Evolutionary conservation across 2,888 invertebrate genomes (phyloP).

Genomic region (Sarcophaga rosellei): DNA sequence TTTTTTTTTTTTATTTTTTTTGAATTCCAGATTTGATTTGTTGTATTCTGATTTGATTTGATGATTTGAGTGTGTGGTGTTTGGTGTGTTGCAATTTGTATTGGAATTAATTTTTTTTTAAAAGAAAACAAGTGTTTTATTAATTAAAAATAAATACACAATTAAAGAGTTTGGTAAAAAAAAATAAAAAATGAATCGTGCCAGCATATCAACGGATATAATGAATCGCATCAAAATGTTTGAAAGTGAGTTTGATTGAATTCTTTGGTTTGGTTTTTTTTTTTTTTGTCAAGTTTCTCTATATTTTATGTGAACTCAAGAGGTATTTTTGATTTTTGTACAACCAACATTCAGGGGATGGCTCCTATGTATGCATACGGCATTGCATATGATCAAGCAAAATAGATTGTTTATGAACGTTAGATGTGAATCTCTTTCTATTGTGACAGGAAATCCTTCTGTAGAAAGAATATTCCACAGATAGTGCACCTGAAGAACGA

Average conservation of each 20-base stretch:
- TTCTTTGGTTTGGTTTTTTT: not conserved
- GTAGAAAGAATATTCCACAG: too few species aligned
- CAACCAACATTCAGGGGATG: too few species aligned
- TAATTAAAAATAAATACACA: not conserved
- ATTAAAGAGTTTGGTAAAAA: not conserved
- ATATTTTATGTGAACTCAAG: too few species aligned
- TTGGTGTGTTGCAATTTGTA: slow-evolving; percentile 28
- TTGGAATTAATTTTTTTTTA: not conserved
- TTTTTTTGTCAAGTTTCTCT: too few species aligned
- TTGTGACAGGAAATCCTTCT: too few species aligned
- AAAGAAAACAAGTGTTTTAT: not conserved
- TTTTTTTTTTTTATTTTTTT: slow-evolving; percentile 29
- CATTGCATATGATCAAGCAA: too few species aligned
- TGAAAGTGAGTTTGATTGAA: slow-evolving; percentile 75
- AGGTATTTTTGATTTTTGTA: too few species aligned
- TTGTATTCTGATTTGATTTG: slow-evolving; percentile 16
- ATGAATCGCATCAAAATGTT: slow-evolving; percentile 77
- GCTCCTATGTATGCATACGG: too few species aligned
- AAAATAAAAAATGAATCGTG: slow-evolving; percentile 73
- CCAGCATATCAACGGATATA: slow-evolving; percentile 75
- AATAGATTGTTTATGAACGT: too few species aligned
- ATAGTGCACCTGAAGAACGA: too few species aligned
- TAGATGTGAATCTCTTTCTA: too few species aligned
- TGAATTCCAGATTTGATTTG: slow-evolving; percentile 33
- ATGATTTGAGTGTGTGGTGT: not conserved